Base-by-base conservation (phyloP, 2,888 invertebrate genomes). In the Hirtodrosophila cameraria region DNA sequence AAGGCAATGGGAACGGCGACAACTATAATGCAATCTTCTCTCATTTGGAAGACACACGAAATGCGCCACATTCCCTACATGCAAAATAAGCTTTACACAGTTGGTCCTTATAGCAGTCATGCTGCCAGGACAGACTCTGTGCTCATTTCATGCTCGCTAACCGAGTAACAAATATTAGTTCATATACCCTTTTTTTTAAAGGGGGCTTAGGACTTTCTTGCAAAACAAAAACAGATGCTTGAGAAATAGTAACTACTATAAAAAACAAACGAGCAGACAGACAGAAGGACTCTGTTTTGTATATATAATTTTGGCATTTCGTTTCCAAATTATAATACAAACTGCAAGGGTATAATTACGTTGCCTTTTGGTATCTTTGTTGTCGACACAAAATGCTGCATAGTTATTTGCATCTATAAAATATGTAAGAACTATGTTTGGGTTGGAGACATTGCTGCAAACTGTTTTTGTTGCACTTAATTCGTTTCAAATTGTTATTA, bases 401-500 rank as follows among this genome's bases (percentile, higher is more conserved):
- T 25, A 57, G 39, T 58, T 60, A 64, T 69, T 75, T 69, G 65
- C 64, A 62, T 78, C 25, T 65, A 39, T 53, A 50, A 35, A 36
- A 57, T 57, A 43, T 31, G 12, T 35, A 27, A 23, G 20, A 20
- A 6, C 16, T 5, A 15, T 6, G 12, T 18, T 16, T n/a, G n/a
- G 1, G 27, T 11, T 13, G n/a, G 9, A 25, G 20, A 7, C 39
- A 33, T 12, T 23, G 11, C 11, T 30, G 13, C 11, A 35, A n/a
- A 23, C 9, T 52, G 28, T 30, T 57, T 49, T 53, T 59, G 60
- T 46, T 69, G 69, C 62, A 69, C 60, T 73, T 73, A 76, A 77
- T 77, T 80, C 57, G 27, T 35, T 58, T 16, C n/a, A 53, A 77
- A 83, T 80, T 69, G 46, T 57, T 60, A 54, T 60, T 59, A 73